Evolutionary conservation across 2,113 vertebrate species (phyloP).

Genomic region (Crotalus tigris): DNA sequence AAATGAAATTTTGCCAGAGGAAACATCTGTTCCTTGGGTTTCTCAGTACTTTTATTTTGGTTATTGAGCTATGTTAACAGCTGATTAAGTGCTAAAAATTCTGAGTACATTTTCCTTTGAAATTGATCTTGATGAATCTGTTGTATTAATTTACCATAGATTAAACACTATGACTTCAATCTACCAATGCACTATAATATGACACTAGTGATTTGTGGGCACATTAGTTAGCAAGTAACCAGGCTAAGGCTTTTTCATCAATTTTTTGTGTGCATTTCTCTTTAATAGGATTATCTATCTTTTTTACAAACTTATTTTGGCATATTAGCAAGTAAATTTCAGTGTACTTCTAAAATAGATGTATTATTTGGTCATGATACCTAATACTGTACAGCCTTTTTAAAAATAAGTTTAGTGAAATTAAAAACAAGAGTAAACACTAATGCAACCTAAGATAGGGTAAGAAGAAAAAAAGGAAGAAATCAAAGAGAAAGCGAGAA

Average conservation of each 20-base stretch:
- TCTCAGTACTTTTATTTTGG: background rate
- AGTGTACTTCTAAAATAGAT: background rate
- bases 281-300: background rate
- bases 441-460: background rate
- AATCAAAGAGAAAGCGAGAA: background rate
- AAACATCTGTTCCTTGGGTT: background rate
- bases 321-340: background rate
- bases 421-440: background rate
- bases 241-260: background rate
- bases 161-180: background rate
- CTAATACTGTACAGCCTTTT: background rate
- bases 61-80: background rate
- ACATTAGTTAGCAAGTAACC: background rate
- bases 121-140: background rate
- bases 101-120: background rate
- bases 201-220: background rate
- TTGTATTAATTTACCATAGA: background rate
- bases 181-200: background rate
- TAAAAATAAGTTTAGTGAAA: background rate
- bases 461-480: background rate
- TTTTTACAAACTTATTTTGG: background rate
- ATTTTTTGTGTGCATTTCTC: background rate
- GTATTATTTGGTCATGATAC: background rate
- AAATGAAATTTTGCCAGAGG: background rate
- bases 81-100: background rate